A percentile compares a stretch with the other conserved stretches of the same genome.
Conservation (phyloP, 2,113 vertebrate species). For the Fulica atra region DNA sequence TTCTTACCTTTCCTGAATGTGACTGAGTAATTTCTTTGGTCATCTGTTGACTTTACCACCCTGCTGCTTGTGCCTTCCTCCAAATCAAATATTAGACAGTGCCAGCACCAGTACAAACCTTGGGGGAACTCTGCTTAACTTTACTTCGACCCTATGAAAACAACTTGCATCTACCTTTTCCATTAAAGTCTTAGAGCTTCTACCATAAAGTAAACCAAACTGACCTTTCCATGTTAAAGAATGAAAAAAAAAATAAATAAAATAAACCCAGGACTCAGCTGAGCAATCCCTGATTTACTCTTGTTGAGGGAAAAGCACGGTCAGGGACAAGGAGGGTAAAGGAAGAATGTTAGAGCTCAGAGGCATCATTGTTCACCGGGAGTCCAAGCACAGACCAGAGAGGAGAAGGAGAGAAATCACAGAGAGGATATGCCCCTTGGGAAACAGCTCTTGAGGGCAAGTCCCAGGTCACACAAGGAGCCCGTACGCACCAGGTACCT, state of each 20-base stretch:
- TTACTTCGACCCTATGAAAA: slow-evolving; percentile 34
- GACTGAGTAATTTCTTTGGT: background rate
- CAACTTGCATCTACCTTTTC: slow-evolving; percentile 20
- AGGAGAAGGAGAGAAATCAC: background rate
- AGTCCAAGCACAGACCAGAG: background rate
- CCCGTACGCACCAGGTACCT: fast-evolving
- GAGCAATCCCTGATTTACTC: background rate
- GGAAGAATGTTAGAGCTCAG: background rate
- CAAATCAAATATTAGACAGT: slow-evolving; percentile 27
- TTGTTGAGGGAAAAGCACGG: background rate
- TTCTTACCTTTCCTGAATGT: background rate
- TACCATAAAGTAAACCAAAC: slow-evolving; percentile 14
- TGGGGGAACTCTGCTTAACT: background rate
- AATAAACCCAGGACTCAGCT: background rate
- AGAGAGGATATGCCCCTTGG: fast-evolving
- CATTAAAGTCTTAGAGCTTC: background rate
- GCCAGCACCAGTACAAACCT: background rate
- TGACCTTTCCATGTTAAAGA: background rate
- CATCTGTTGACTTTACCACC: slow-evolving; percentile 34
- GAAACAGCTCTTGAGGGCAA: background rate
- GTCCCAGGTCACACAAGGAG: background rate
- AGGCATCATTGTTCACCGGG: background rate
- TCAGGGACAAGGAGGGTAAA: background rate
- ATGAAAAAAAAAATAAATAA: background rate
- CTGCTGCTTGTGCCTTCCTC: background rate